Evolutionary conservation across 1,140 invertebrate species (phyloP).

Genomic region (Delia radicum): DNA sequence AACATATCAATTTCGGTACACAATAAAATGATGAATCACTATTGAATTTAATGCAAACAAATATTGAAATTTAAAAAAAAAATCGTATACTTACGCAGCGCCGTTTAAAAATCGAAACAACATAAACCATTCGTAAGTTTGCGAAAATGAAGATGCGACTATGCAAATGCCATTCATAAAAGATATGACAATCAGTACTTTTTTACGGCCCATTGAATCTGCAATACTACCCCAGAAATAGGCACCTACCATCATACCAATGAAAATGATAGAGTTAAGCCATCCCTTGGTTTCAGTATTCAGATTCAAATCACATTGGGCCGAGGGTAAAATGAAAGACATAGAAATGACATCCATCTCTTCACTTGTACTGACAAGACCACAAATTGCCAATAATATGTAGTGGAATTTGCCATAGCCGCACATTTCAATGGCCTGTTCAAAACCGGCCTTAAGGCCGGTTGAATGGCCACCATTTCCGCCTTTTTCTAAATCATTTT

Average conservation of each 20-base stretch:
- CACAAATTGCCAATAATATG: conserved; percentile 82
- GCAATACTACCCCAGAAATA: conserved; percentile 89
- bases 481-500: conserved; percentile 48
- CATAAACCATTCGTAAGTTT: conserved; percentile 84
- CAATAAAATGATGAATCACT: too few species aligned
- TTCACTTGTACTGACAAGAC: conserved; percentile 91
- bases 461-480: conserved; percentile 33
- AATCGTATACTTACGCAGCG: conserved; percentile 75
- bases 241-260: conserved; percentile 91
- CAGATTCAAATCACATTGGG: conserved; percentile 87
- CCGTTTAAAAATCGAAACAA: conserved; percentile 87
- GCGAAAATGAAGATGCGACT: conserved; percentile 83
- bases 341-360: conserved; percentile 95
- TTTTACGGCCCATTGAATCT: conserved; percentile 80
- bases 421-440: conserved; percentile 77
- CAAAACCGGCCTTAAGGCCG: conserved; percentile 75
- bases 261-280: conserved; percentile 83
- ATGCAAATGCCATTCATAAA: conserved; percentile 87
- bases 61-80: too few species aligned
- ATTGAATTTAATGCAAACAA: too few species aligned
- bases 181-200: conserved; percentile 83
- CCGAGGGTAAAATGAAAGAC: conserved; percentile 90
- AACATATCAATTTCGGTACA: too few species aligned
- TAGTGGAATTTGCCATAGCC: conserved; percentile 93
- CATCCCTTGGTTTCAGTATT: conserved; percentile 84